These are phyloP conservation scores for Lycophotia porphyrea DNA, from an alignment of 2,888 invertebrate genomes.

Conservation along the genomic window DNA sequence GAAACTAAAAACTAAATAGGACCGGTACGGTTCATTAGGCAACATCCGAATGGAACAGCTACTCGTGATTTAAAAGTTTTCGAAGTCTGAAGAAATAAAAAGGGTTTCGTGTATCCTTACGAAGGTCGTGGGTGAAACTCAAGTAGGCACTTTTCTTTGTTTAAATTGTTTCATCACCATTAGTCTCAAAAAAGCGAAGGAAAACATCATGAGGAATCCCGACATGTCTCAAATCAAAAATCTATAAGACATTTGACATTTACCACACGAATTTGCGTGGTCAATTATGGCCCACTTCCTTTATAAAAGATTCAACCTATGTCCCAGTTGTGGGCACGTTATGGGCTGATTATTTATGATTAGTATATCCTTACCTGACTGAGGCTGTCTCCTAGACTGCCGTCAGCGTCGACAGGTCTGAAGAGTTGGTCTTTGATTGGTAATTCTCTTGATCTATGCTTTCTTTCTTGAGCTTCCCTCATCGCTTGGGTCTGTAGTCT, in stretches of 20 bases:
- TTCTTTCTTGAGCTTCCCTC: slow-evolving; percentile 84
- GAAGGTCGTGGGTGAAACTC: neutral
- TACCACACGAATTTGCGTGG: neutral
- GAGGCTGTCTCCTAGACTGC: slow-evolving; percentile 87
- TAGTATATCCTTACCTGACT: slow-evolving; percentile 82
- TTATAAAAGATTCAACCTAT: no score
- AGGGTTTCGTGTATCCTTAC: neutral
- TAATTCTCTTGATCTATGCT: slow-evolving; percentile 78
- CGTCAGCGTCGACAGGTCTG: slow-evolving; percentile 84
- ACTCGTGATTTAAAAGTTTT: slow-evolving; percentile 73
- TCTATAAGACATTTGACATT: neutral
- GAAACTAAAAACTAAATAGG: slow-evolving; percentile 77
- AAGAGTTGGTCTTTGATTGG: slow-evolving; percentile 81
- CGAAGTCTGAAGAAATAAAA: slow-evolving; percentile 48
- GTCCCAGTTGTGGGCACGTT: neutral
- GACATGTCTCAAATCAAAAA: neutral
- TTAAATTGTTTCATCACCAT: neutral
- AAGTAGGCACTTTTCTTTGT: neutral
- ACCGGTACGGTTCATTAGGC: slow-evolving; percentile 81
- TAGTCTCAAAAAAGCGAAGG: neutral
- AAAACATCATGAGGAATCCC: neutral
- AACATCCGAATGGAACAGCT: slow-evolving; percentile 67
- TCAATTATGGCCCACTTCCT: neutral
- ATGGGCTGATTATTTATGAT: neutral
- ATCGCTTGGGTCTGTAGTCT: slow-evolving; percentile 88